Percentiles rank a stretch among this genome's conserved stretches.
Evolutionary conservation across 2,888 invertebrate species (phyloP).

Genomic region (Calameuta idolon): DNA sequence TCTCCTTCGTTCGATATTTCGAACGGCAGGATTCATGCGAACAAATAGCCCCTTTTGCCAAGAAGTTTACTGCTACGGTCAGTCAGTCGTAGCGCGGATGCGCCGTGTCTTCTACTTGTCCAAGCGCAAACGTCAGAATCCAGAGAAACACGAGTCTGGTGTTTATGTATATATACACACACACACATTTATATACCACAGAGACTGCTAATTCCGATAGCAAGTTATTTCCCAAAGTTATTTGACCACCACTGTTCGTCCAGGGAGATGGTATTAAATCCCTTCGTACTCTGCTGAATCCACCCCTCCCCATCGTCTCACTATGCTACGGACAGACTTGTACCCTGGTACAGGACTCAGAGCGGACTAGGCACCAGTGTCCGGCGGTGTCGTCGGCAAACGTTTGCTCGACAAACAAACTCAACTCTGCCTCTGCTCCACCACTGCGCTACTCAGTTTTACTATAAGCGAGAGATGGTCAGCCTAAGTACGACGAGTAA

Average conservation of each 20-base stretch:
- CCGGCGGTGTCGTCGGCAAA: conserved; percentile 67
- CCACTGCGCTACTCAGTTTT: conserved; percentile 55
- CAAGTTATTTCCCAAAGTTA: conserved; percentile 60
- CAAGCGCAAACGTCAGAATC: not conserved
- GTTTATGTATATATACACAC: not conserved
- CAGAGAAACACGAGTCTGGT: not conserved
- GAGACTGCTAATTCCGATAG: conserved; percentile 1
- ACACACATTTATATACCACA: no score
- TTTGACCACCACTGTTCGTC: conserved; percentile 65
- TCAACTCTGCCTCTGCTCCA: conserved; percentile 45
- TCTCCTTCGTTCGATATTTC: not conserved
- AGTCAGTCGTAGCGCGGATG: no score
- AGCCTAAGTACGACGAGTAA: conserved; percentile 42
- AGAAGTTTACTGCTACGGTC: not conserved
- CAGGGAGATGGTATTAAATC: conserved; percentile 64
- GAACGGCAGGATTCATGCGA: not conserved
- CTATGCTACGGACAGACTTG: conserved; percentile 54
- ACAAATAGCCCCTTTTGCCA: not conserved
- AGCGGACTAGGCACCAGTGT: conserved; percentile 63
- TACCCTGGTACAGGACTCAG: conserved; percentile 40
- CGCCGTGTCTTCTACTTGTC: not conserved
- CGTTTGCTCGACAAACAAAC: conserved; percentile 67
- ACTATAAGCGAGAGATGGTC: conserved; percentile 60
- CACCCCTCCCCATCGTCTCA: conserved; percentile 22
- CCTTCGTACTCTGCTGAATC: conserved; percentile 29